These are phyloP conservation scores for Lottia gigantea DNA, from an alignment of 2,888 invertebrate genomes.

Conservation along the genomic window DNA sequence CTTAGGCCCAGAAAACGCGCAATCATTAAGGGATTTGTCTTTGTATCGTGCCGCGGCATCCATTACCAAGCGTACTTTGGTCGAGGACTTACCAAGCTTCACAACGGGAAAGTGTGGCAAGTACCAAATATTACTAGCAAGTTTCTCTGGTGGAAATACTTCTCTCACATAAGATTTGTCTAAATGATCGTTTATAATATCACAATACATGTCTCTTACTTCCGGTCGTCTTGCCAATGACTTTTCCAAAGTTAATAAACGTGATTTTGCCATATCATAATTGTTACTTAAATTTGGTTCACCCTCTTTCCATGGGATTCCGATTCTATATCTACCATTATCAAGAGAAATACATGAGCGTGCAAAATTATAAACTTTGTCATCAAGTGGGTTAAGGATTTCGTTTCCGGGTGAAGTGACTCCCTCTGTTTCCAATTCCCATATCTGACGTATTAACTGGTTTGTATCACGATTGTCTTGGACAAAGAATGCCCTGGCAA, in stretches of 20 bases:
- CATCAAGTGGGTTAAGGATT: too few species aligned
- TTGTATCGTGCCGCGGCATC: not conserved
- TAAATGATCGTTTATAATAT: not conserved
- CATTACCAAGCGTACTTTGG: not conserved
- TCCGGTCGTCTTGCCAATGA: not conserved
- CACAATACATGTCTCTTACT: not conserved
- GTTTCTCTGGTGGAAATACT: not conserved
- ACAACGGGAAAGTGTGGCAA: not conserved
- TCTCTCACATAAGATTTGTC: not conserved
- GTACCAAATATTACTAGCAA: not conserved
- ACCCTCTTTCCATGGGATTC: slow-evolving; percentile 1
- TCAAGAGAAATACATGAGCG: not conserved
- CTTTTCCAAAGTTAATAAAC: not conserved
- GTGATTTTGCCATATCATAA: not conserved
- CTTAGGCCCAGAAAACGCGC: not conserved
- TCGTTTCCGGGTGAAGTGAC: not conserved
- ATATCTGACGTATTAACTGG: not conserved
- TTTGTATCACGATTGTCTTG: slow-evolving; percentile 6
- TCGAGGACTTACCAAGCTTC: not conserved
- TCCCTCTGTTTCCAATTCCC: not conserved
- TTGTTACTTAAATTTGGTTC: not conserved
- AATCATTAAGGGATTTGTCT: slow-evolving; percentile 4
- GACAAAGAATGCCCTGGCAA: slow-evolving; percentile 11
- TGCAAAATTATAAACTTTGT: too few species aligned
- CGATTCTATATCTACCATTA: not conserved